Percentiles rank a stretch among this genome's conserved stretches.
These are phyloP conservation scores for Hetaerina americana DNA, from an alignment of 1,140 invertebrate genomes.

Conservation along the genomic window DNA sequence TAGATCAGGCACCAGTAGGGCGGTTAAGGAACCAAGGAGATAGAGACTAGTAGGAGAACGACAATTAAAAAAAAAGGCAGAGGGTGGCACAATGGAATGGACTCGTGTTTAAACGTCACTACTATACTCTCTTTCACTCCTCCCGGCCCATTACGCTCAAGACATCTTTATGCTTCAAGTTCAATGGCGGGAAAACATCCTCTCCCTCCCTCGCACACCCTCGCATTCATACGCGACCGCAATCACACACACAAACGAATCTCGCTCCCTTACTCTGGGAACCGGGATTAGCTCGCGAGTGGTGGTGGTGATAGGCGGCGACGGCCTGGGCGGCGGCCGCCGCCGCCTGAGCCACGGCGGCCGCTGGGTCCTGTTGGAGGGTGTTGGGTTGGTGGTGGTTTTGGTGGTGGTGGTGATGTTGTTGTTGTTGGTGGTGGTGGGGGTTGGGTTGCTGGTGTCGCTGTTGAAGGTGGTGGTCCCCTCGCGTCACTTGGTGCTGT, in stretches of 20 bases:
- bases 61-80: no score
- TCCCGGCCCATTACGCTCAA: no score
- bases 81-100: no score
- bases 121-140: no score
- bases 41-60: no score
- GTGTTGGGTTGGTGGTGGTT: not conserved
- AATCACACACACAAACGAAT: no score
- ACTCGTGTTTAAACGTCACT: no score
- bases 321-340: slow-evolving; percentile 5
- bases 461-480: not conserved
- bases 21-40: no score
- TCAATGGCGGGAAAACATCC: not conserved
- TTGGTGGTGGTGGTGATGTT: not conserved
- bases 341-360: slow-evolving; percentile 1
- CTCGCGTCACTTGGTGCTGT: not conserved
- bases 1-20: no score
- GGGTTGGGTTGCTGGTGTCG: not conserved
- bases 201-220: not conserved
- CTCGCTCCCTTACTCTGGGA: not conserved
- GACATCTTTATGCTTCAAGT: no score
- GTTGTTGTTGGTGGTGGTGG: not conserved
- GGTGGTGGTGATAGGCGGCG: slow-evolving; percentile 1
- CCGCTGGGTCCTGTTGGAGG: slow-evolving; percentile 3
- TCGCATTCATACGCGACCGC: not conserved
- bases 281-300: not conserved